phyloP scores from a whole-genome alignment of 2,113 vertebrate genomes.

The Callipepla californica region DNA sequence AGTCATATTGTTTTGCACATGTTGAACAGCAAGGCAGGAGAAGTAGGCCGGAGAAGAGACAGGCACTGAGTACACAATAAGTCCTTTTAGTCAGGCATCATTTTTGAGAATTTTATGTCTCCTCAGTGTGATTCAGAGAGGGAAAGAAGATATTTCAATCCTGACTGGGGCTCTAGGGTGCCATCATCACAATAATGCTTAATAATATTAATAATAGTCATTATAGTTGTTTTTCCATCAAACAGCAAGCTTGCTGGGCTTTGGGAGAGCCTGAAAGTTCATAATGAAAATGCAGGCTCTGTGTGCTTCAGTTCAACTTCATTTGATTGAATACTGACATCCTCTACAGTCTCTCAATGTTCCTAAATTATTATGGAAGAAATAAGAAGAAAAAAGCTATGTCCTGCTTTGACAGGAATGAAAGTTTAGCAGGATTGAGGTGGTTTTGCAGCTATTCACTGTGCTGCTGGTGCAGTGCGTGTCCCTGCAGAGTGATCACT shows the following conservation, averaged over 20 bases:
- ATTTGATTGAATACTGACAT: slow-evolving; percentile 22
- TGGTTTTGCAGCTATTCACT: not conserved
- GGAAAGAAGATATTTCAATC: not conserved
- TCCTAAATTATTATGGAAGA: slow-evolving; percentile 2
- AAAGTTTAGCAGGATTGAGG: not conserved
- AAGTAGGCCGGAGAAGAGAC: not conserved
- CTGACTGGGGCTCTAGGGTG: not conserved
- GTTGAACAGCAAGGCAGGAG: not conserved
- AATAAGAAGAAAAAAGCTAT: not conserved
- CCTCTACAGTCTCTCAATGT: not conserved
- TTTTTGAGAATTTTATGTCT: not conserved
- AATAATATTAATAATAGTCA: not conserved
- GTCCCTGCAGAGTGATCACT: not conserved
- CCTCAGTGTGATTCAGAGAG: not conserved
- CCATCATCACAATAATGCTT: not conserved
- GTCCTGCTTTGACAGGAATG: not conserved
- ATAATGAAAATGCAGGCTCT: not conserved
- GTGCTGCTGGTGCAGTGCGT: not conserved
- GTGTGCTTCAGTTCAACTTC: not conserved
- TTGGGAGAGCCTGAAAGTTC: not conserved
- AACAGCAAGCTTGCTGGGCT: not conserved
- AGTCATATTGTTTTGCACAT: not conserved
- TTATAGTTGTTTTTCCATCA: not conserved
- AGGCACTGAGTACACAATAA: not conserved
- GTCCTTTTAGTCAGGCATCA: not conserved